These are phyloP conservation scores for Argopecten irradians DNA, from an alignment of 1,140 invertebrate genomes.

Conservation along the genomic window DNA sequence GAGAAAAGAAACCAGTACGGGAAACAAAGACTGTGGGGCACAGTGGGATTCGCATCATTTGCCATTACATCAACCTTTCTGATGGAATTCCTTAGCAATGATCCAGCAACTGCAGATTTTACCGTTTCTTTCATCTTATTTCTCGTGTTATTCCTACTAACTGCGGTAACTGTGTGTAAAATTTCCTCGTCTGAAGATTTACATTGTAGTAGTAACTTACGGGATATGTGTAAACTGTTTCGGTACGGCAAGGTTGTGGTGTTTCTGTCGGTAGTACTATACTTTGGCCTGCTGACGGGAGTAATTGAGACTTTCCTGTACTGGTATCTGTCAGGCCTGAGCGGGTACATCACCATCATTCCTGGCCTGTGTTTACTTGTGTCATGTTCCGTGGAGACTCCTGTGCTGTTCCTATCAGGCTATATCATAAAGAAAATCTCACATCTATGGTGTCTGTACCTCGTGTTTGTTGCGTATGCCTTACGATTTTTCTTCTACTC, in stretches of 20 bases:
- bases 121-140: conserved; percentile 67
- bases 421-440: conserved; percentile 88
- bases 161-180: conserved; percentile 56
- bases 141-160: conserved; percentile 50
- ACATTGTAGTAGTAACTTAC: conserved; percentile 55
- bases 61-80: conserved; percentile 66
- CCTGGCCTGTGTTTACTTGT: conserved; percentile 88
- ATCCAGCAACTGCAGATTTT: conserved; percentile 54
- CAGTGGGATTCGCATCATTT: conserved; percentile 58
- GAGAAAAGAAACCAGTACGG: conserved; percentile 51
- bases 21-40: conserved; percentile 61
- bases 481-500: conserved; percentile 90
- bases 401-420: conserved; percentile 86
- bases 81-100: conserved; percentile 60
- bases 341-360: conserved; percentile 83
- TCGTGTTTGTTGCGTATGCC: conserved; percentile 87
- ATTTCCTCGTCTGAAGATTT: conserved; percentile 57
- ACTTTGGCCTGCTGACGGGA: conserved; percentile 89
- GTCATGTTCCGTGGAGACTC: conserved; percentile 91
- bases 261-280: conserved; percentile 86
- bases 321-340: conserved; percentile 88
- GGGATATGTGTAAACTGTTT: conserved; percentile 56
- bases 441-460: conserved; percentile 87
- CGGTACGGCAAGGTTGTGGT: conserved; percentile 42
- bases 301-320: conserved; percentile 94